These are phyloP conservation scores for Drosophila parabipectinata DNA, from an alignment of 1,140 invertebrate genomes.

Conservation along the genomic window DNA sequence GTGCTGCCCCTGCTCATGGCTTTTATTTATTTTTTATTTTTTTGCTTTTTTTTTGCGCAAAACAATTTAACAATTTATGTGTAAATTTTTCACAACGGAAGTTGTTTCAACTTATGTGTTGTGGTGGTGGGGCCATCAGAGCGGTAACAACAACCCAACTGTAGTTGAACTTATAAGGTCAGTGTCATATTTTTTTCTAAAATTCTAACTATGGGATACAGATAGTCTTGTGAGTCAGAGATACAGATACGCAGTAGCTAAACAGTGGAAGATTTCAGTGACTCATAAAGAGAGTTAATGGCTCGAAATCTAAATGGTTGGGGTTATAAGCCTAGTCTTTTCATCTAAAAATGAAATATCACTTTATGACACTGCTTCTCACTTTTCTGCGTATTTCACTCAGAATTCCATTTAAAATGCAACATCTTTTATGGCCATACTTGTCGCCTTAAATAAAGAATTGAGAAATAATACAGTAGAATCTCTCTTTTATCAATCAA, in stretches of 20 bases:
- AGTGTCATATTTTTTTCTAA: conserved; percentile 59
- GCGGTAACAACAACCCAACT: conserved; percentile 15
- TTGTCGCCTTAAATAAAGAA: conserved; percentile 18
- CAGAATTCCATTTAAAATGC: conserved; percentile 14
- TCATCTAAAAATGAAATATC: not conserved
- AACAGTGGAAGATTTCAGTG: conserved; percentile 5
- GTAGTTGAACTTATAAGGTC: conserved; percentile 62
- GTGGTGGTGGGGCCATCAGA: conserved; percentile 47
- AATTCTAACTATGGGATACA: conserved; percentile 3
- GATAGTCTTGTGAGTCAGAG: conserved; percentile 25
- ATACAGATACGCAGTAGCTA: conserved; percentile 1
- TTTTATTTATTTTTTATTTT: conserved; percentile 24
- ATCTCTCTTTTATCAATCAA: conserved; percentile 30
- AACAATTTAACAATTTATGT: conserved; percentile 52
- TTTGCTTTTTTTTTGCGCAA: conserved; percentile 36
- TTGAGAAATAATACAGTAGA: not conserved
- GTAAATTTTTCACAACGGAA: conserved; percentile 63
- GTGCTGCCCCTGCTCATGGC: not conserved
- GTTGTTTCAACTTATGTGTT: conserved; percentile 56
- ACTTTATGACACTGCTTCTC: too few relatives aligned
- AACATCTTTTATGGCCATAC: not conserved
- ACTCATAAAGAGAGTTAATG: too few relatives aligned
- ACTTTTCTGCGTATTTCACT: conserved; percentile 12
- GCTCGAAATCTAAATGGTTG: too few relatives aligned
- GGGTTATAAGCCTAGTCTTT: too few relatives aligned